Evolutionary conservation across 2,888 invertebrate species (phyloP).

Genomic region (Resseliella maxima): DNA sequence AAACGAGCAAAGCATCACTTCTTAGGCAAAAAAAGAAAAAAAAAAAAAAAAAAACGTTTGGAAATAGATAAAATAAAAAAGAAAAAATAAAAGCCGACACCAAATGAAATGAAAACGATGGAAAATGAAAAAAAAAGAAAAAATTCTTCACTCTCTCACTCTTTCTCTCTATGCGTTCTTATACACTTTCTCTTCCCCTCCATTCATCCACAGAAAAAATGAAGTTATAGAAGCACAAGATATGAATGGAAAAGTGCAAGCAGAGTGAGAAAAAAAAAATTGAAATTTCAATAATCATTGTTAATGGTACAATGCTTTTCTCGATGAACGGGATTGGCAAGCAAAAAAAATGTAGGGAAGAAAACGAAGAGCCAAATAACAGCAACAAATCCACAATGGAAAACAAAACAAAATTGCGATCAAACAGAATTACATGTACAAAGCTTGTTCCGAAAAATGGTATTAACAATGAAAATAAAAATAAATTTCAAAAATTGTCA

Average conservation of each 20-base stretch:
- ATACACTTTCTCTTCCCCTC: too few relatives aligned
- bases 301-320: conserved; percentile 7
- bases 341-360: not conserved
- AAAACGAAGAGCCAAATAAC: not conserved
- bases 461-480: conserved; percentile 26
- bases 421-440: not conserved
- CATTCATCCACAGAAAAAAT: too few relatives aligned
- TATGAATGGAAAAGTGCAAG: not conserved
- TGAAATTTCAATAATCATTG: conserved; percentile 20
- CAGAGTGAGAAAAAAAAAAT: not conserved
- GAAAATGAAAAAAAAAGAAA: not conserved
- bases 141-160: too few relatives aligned
- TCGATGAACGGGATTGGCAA: not conserved
- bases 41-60: not conserved
- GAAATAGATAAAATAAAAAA: conserved; percentile 29
- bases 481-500: not conserved
- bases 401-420: not conserved
- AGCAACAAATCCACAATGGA: not conserved
- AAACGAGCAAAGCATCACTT: not conserved
- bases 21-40: too few relatives aligned
- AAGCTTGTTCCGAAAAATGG: not conserved
- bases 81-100: not conserved
- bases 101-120: not conserved
- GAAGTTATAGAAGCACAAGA: too few relatives aligned
- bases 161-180: too few relatives aligned